A percentile compares a stretch with the other conserved stretches of the same genome.
Evolutionary conservation across 2,797 vertebrate species (phyloP).

Genomic region (Ciconia nigra): DNA sequence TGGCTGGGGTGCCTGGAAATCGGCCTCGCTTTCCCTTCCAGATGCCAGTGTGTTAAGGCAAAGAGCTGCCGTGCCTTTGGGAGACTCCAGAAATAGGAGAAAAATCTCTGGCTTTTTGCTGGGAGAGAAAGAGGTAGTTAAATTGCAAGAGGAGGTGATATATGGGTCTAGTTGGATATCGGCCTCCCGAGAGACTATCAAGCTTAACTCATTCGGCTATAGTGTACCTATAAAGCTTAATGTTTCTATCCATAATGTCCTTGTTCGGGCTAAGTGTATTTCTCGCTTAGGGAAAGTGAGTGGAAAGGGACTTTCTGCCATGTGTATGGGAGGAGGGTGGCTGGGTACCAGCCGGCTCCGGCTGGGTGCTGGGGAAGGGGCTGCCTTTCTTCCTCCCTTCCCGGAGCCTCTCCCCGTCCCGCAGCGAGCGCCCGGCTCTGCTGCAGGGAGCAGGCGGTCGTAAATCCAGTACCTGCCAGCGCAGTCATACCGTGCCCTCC

Average conservation of each 20-base stretch:
- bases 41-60: rapidly evolving
- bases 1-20: not conserved
- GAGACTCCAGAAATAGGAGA: not conserved
- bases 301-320: not conserved
- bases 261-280: not conserved
- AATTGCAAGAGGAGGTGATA: not conserved
- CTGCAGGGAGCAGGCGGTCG: not conserved
- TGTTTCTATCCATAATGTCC: not conserved
- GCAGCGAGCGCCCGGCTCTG: not conserved
- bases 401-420: rapidly evolving
- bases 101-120: not conserved
- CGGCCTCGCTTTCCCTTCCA: not conserved
- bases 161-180: not conserved
- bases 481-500: rapidly evolving
- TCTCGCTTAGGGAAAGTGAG: not conserved
- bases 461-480: not conserved
- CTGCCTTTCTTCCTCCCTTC: not conserved
- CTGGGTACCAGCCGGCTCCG: not conserved
- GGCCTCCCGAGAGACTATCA: not conserved
- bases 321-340: not conserved
- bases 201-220: not conserved
- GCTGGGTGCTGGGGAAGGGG: not conserved
- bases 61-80: not conserved
- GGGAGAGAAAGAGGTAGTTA: not conserved
- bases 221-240: not conserved